Evolutionary conservation across 2,797 vertebrate species (phyloP).

Genomic region (Somateria mollissima): DNA sequence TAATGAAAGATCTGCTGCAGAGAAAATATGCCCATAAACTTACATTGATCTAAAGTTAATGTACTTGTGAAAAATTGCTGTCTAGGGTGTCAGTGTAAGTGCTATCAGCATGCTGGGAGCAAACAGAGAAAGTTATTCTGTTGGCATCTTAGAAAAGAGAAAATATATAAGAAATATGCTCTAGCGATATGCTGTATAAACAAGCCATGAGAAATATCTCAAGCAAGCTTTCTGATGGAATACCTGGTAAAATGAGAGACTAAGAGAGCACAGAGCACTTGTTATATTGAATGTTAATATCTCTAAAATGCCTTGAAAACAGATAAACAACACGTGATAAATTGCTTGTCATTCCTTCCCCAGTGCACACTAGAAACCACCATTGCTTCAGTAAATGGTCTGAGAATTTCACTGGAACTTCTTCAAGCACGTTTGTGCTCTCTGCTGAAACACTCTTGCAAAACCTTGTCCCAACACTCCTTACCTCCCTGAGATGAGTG

Average conservation of each 20-base stretch:
- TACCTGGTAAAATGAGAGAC: background rate
- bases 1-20: background rate
- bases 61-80: background rate
- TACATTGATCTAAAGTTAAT: background rate
- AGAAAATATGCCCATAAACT: background rate
- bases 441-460: background rate
- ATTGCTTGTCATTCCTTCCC: background rate
- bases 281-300: background rate
- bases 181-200: background rate
- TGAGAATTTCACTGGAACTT: background rate
- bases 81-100: background rate
- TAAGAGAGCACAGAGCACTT: background rate
- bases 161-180: background rate
- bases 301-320: background rate
- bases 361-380: background rate
- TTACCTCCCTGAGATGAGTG: too few relatives aligned
- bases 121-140: background rate
- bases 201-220: background rate
- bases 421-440: background rate
- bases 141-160: background rate
- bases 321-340: background rate
- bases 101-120: background rate
- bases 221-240: background rate
- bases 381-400: background rate
- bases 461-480: accelerated